phyloP scores from a whole-genome alignment of 2,797 vertebrate species.

The Eulemur coronatus region DNA sequence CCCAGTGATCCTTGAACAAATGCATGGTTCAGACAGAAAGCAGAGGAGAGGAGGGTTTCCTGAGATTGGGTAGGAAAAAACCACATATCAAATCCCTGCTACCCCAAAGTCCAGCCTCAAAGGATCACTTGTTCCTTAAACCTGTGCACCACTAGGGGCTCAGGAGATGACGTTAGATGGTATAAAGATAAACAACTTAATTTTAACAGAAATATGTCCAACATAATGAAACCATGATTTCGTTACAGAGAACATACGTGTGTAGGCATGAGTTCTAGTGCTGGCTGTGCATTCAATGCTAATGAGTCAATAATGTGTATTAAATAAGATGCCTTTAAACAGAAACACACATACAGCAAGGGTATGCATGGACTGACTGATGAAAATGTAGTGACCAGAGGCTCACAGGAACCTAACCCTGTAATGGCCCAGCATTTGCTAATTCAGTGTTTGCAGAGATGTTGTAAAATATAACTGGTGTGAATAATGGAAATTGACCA shows the following conservation, averaged over 20 bases:
- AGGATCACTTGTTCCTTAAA: not conserved
- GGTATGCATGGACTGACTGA: not conserved
- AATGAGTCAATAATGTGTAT: not conserved
- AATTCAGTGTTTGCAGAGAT: not conserved
- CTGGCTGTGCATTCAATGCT: not conserved
- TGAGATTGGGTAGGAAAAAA: not conserved
- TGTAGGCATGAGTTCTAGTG: not conserved
- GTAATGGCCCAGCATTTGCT: not conserved
- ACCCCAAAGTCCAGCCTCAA: not conserved
- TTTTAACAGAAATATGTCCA: not conserved
- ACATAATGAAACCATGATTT: not conserved
- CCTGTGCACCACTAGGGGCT: fast-evolving
- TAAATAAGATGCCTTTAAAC: not conserved
- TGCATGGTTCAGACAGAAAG: not conserved
- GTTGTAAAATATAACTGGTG: not conserved
- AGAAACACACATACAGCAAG: not conserved
- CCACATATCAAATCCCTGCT: not conserved
- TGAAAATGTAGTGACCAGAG: not conserved
- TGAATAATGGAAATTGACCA: too few species aligned
- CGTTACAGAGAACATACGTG: fast-evolving
- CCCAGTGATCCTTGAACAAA: not conserved
- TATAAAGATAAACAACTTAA: not conserved
- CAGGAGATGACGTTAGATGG: not conserved
- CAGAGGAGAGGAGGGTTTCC: not conserved
- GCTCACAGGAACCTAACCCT: not conserved